These are phyloP conservation scores for Drosophila navojoa DNA, from an alignment of 1,140 invertebrate species.

Conservation along the genomic window DNA sequence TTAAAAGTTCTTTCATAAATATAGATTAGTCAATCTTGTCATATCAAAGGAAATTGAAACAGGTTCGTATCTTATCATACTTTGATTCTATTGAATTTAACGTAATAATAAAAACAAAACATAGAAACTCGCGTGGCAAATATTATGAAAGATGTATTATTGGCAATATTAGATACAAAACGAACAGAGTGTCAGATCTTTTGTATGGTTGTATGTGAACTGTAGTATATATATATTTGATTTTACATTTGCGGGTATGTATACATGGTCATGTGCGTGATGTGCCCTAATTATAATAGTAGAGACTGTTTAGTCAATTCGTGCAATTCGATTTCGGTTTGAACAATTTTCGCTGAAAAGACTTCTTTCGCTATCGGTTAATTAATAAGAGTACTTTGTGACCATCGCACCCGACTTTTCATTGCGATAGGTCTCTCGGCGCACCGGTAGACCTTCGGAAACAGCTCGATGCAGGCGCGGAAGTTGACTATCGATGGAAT, in stretches of 20 bases:
- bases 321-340: conserved; percentile 32
- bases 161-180: conserved; percentile 41
- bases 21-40: conserved; percentile 9
- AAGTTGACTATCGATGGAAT: conserved; percentile 87
- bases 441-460: conserved; percentile 73
- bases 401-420: conserved; percentile 84
- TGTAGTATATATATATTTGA: conserved; percentile 5
- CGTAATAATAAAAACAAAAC: not conserved
- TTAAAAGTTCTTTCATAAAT: not conserved
- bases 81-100: conserved; percentile 20
- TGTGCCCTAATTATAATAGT: conserved; percentile 22
- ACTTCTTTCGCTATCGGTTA: conserved; percentile 19
- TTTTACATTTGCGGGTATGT: conserved; percentile 24
- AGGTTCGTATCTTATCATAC: conserved; percentile 66
- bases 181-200: conserved; percentile 35
- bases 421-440: conserved; percentile 79
- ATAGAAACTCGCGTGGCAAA: conserved; percentile 9
- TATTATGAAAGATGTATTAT: conserved; percentile 20
- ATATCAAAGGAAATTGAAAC: conserved; percentile 76
- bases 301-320: conserved; percentile 24
- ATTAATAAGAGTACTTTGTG: conserved; percentile 76
- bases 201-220: conserved; percentile 12
- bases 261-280: conserved; percentile 29
- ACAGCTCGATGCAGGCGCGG: conserved; percentile 86
- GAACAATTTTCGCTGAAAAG: not conserved